phyloP scores from a whole-genome alignment of 2,797 vertebrate genomes.

The Aeoliscus strigatus region DNA sequence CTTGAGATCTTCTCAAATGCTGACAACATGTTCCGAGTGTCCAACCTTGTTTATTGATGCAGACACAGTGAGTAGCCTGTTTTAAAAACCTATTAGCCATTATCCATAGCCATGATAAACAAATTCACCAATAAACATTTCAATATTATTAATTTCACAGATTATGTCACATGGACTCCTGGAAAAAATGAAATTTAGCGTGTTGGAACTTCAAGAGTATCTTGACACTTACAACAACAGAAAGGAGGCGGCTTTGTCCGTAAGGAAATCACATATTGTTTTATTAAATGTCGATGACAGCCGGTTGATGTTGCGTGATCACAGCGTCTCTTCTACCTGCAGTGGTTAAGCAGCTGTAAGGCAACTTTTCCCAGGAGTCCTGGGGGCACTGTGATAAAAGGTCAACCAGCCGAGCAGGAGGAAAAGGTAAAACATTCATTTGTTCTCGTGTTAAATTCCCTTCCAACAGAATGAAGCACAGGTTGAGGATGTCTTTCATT shows the following conservation, averaged over 20 bases:
- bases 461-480: too few species aligned
- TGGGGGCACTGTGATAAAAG: conserved; percentile 80
- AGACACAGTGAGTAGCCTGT: conserved; percentile 86
- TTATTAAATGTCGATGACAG: background rate
- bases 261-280: conserved; percentile 55
- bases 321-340: conserved; percentile 21
- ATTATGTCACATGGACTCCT: conserved; percentile 92
- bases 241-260: conserved; percentile 88
- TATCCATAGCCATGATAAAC: too few species aligned
- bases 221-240: conserved; percentile 96
- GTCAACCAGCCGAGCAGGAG: conserved; percentile 85
- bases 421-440: conserved; percentile 82
- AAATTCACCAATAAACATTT: too few species aligned
- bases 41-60: conserved; percentile 94
- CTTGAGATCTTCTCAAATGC: conserved; percentile 90
- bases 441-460: background rate
- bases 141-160: conserved; percentile 69
- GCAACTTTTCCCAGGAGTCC: conserved; percentile 83
- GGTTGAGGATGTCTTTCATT: too few species aligned
- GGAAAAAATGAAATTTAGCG: conserved; percentile 98
- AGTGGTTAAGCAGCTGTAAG: conserved; percentile 96
- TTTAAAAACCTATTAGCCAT: background rate
- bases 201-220: conserved; percentile 95
- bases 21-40: conserved; percentile 91
- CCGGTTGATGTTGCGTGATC: background rate